A percentile compares a stretch with the other conserved stretches of the same genome.
phyloP scores from a whole-genome alignment of 2,888 invertebrate genomes.

The Actias luna region DNA sequence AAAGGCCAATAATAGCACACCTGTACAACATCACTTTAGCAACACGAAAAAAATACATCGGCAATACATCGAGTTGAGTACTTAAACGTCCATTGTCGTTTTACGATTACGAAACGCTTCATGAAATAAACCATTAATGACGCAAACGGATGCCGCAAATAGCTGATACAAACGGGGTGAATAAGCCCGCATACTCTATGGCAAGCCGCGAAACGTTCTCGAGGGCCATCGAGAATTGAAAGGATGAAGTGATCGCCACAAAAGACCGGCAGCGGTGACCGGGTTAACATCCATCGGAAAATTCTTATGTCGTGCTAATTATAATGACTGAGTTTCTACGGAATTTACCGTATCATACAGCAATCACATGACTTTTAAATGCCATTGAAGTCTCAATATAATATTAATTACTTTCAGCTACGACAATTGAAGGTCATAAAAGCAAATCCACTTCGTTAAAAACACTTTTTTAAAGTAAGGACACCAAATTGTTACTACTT shows the following conservation, averaged over 20 bases:
- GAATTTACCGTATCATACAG: not conserved
- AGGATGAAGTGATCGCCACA: conserved; percentile 51
- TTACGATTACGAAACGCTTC: conserved; percentile 17
- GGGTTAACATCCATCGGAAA: conserved; percentile 43
- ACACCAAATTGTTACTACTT: too few relatives aligned
- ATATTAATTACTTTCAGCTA: too few relatives aligned
- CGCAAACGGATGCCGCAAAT: conserved; percentile 46
- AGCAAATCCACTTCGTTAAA: too few relatives aligned
- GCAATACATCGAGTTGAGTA: not conserved
- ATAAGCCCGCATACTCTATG: conserved; percentile 52
- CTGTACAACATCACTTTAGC: not conserved
- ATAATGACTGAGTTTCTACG: conserved; percentile 27
- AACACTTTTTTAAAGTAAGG: too few relatives aligned
- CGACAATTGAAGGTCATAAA: too few relatives aligned
- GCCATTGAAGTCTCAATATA: not conserved
- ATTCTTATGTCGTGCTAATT: conserved; percentile 35
- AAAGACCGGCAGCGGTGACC: conserved; percentile 42
- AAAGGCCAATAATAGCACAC: not conserved
- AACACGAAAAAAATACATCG: not conserved
- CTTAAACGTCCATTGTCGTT: conserved; percentile 14
- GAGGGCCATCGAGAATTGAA: conserved; percentile 53
- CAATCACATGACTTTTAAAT: not conserved
- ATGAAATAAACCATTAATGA: conserved; percentile 40
- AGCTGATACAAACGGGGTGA: conserved; percentile 49
- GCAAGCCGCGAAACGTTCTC: conserved; percentile 49